A percentile compares a stretch with the other conserved stretches of the same genome.
These are phyloP conservation scores for Neogobius melanostomus DNA, from an alignment of 2,113 vertebrate genomes.

Conservation along the genomic window DNA sequence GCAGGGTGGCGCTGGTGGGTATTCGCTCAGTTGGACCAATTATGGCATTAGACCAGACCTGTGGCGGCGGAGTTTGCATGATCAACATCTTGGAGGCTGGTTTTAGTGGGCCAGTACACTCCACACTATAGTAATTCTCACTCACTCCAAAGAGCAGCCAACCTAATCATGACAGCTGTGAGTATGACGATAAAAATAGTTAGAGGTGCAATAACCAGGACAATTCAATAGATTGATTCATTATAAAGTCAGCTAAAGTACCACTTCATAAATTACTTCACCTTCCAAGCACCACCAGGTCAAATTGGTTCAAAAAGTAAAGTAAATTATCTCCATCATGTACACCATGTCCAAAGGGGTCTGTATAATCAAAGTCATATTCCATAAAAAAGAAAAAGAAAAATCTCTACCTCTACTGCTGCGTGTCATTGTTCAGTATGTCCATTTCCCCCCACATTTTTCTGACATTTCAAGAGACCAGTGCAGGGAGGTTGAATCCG, in stretches of 20 bases:
- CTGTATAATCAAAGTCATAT: too few relatives aligned
- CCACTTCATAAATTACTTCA: too few relatives aligned
- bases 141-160: not conserved
- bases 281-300: too few relatives aligned
- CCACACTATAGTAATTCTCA: not conserved
- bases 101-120: not conserved
- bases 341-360: too few relatives aligned
- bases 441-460: not conserved
- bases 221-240: too few relatives aligned
- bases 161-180: not conserved
- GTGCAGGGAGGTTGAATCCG: conserved; percentile 17
- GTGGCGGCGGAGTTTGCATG: conserved; percentile 31
- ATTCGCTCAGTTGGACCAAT: conserved; percentile 53
- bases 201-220: too few relatives aligned
- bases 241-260: too few relatives aligned
- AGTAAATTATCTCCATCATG: too few relatives aligned
- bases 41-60: conserved; percentile 38
- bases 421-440: not conserved
- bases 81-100: conserved; percentile 9
- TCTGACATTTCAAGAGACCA: conserved; percentile 22
- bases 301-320: too few relatives aligned
- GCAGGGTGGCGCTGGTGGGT: conserved; percentile 38
- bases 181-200: too few relatives aligned
- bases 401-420: too few relatives aligned
- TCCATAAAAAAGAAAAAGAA: too few relatives aligned